Conservation (phyloP, 2,888 invertebrate species). For the Caenorhabditis virilis region DNA sequence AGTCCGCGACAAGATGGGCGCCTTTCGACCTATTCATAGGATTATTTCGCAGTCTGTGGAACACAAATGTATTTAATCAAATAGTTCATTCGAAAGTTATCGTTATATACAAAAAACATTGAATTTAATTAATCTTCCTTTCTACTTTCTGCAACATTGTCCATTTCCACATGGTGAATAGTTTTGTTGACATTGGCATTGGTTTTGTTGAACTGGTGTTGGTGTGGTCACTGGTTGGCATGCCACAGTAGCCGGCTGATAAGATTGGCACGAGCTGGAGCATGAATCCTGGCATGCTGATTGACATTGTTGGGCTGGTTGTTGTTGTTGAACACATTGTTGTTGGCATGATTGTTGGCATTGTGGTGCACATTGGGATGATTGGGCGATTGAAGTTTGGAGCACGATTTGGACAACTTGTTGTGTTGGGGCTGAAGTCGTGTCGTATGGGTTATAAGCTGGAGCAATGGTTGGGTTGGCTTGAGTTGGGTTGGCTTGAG, state of each 20-base stretch:
- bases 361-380: too few relatives aligned
- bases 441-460: background rate
- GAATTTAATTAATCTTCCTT: background rate
- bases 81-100: background rate
- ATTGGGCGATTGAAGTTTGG: conserved; percentile 41
- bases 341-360: conserved; percentile 47
- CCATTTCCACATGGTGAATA: too few relatives aligned
- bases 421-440: conserved; percentile 4
- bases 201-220: background rate
- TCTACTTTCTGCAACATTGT: conserved; percentile 50
- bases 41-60: background rate
- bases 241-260: conserved; percentile 35
- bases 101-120: conserved; percentile 2
- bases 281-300: conserved; percentile 42
- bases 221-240: conserved; percentile 34
- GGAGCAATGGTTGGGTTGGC: conserved; percentile 8
- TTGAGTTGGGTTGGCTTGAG: conserved; percentile 5
- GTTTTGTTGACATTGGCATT: conserved; percentile 38
- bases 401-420: conserved; percentile 37
- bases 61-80: background rate
- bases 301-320: conserved; percentile 40
- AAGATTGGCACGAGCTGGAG: conserved; percentile 36
- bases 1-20: too few relatives aligned
- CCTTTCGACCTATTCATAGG: background rate
- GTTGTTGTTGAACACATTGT: conserved; percentile 47